Percentiles rank a stretch among this genome's conserved stretches.
phyloP scores from a whole-genome alignment of 2,888 invertebrate genomes.

The Dryocosmus kuriphilus region DNA sequence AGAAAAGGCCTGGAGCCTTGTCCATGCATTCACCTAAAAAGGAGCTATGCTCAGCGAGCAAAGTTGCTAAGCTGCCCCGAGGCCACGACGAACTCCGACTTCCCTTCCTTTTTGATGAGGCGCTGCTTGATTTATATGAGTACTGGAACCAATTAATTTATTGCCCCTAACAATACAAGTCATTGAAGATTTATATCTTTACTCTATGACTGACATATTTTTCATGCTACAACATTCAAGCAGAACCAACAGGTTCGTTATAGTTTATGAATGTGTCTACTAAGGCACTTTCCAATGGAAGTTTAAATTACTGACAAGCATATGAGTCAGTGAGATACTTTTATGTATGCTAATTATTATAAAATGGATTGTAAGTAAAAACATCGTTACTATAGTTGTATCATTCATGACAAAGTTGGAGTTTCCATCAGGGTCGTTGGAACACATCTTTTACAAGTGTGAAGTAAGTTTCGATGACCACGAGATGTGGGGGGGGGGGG shows the following conservation, averaged over 20 bases:
- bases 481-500: too few relatives aligned
- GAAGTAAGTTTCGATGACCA: too few relatives aligned
- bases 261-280: background rate
- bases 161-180: background rate
- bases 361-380: background rate
- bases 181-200: background rate
- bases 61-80: conserved; percentile 61
- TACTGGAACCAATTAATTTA: conserved; percentile 24
- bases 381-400: background rate
- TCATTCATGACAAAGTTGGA: too few relatives aligned
- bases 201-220: background rate
- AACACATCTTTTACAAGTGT: too few relatives aligned
- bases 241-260: background rate
- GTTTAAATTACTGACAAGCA: background rate
- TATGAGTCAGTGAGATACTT: background rate
- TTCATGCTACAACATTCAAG: background rate
- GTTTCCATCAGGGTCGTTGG: too few relatives aligned
- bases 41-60: conserved; percentile 45
- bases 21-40: conserved; percentile 74
- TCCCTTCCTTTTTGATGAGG: too few relatives aligned
- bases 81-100: conserved; percentile 64
- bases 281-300: background rate
- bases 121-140: background rate
- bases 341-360: background rate
- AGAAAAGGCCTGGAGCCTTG: conserved; percentile 57